Evolutionary conservation across 2,797 vertebrate species (phyloP), one percentile per base, ranked within the genome.

Genomic region (Steatocranus sp.): DNA sequence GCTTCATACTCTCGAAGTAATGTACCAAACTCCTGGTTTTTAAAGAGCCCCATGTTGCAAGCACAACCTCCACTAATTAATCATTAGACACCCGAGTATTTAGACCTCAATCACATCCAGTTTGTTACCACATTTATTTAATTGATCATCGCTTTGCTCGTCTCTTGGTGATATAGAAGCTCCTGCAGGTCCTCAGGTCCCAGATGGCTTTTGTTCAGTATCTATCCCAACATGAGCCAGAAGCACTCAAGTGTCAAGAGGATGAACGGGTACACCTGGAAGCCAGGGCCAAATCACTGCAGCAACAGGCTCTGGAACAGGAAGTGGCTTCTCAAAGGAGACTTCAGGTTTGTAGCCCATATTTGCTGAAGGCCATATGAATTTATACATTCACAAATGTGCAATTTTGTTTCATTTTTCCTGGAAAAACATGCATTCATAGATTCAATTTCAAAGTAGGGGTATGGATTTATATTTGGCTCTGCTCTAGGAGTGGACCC

Each of bases 171-270:
- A 15, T 79, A 46, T 85, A 99, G 98, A 96, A 92, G 70, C 97
- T 97, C 88, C 97, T 97, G 92, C 92, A 74, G 87, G 95, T 96
- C 79, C 94, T 99, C 53, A 85, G 88, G 18, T 95, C 94, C 10
- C 96, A 94, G 85, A 80, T 96, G 94, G 88, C 92, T 58, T 93
- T 95, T 70, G 92, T 96, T 80, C 94, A 97, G 87, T 83, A 82
- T 2, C 91, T 97, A 61, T 95, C 95, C 74, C 93, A 92, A 53
- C 95, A 94, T 79, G 88, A 96, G 76, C 96, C 95, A 32, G 90
- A 91, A 41, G 85, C 90, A 4, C 92, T 96, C 46, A 84, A 89
- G 87, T 94, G 94, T 90, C 96, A 92, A 49, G 95, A 96, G 86
- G 91, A 93, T 15, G 93, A 94, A 82, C 89, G 90, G 94, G 85